Base-by-base conservation (phyloP, 1,140 invertebrate genomes). In the Antheraea mylitta region DNA sequence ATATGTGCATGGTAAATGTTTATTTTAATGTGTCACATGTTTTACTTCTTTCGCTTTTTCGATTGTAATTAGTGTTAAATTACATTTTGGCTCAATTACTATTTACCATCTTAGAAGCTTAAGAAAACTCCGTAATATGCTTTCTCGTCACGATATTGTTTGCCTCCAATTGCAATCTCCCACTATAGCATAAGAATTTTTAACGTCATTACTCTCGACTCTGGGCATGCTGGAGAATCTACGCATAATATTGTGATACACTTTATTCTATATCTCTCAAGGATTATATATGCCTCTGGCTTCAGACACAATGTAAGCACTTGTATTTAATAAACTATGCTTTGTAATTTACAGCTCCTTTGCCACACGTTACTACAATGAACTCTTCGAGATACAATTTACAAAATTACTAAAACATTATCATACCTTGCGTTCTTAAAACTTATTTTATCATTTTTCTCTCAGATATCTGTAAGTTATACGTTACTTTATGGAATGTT, bases 31-130 rank as follows among this genome's bases (percentile, higher is more conserved):
- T 42, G 38, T 42, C 38, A 42, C 11, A 3, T 53, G 45, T 53
- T 53, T 53, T 53, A 53, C 10, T 53, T 64, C 45, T 11, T 65
- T 48, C n/a, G 72, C 74, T 79, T 77, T 68, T 68, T 18, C 70
- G 59, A 72, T 72, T 71, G 69, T 75, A 30, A 68, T 58, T 38
- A 72, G 70, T n/a, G 64, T 81, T 79, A 68, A 76, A 81, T 85
- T 87, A 90, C 83, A 90, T 91, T 89, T 86, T 87, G 88, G 86
- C 88, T 91, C 86, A 89, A 87, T 85, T 78, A 69, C 75, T 76
- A 74, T 60, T 71, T 73, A 76, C 38, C 75, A 83, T 87, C 76
- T 78, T 89, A 86, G 82, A 81, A 83, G 82, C 79, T 78, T 85
- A 78, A 66, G 70, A 80, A 76, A 74, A 76, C 75, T 70, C 61